Conservation (phyloP, 1,140 invertebrate species). For the Gonioctena quinquepunctata region DNA sequence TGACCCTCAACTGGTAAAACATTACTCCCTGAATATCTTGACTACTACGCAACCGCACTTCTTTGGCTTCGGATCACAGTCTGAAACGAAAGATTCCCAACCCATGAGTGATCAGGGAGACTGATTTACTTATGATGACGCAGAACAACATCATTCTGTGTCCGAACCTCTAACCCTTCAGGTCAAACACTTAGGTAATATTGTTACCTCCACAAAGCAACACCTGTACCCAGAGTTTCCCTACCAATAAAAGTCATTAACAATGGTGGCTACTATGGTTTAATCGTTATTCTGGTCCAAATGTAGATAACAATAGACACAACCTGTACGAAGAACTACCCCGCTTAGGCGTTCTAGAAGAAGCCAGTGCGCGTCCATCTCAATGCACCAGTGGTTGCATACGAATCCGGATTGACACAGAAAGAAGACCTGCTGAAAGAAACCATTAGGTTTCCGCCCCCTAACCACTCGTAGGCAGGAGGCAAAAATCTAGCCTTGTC, state of each 20-base stretch:
- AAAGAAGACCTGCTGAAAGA: neutral
- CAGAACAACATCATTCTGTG: neutral
- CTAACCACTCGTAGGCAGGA: neutral
- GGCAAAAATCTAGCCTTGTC: neutral
- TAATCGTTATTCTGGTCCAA: neutral
- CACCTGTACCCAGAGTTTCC: neutral
- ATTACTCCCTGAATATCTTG: neutral
- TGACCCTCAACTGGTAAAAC: neutral
- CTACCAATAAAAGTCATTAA: neutral
- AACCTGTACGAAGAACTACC: slow-evolving; percentile 23
- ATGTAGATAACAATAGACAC: slow-evolving; percentile 8
- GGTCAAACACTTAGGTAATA: neutral
- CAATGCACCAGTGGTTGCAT: neutral
- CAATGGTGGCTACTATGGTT: neutral
- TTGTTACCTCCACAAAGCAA: neutral
- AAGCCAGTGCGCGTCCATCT: neutral
- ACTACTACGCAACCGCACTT: neutral
- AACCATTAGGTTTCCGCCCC: neutral
- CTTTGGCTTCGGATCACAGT: neutral
- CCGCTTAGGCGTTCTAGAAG: slow-evolving; percentile 9
- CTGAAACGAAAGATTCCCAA: neutral
- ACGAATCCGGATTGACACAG: neutral
- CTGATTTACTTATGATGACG: neutral
- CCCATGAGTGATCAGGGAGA: neutral
- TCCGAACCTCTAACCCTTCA: neutral